Evolutionary conservation across 2,888 invertebrate genomes (phyloP).

Genomic region (Dioctria rufipes): DNA sequence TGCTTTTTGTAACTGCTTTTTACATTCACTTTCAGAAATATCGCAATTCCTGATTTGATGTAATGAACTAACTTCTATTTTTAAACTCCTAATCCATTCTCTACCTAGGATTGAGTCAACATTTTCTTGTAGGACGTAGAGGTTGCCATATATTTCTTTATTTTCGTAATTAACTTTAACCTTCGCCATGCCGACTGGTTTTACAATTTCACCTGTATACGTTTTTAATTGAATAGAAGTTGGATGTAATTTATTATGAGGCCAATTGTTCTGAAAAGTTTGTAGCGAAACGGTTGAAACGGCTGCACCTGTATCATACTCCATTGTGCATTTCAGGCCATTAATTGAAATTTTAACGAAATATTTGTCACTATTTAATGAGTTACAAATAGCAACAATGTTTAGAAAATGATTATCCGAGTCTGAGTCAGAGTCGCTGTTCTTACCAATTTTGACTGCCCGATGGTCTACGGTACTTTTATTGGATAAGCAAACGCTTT

Average conservation of each 20-base stretch:
- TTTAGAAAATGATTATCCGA: neutral
- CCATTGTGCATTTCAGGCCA: neutral
- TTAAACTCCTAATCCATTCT: neutral
- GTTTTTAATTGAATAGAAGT: neutral
- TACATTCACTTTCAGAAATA: neutral
- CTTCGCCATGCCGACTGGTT: neutral
- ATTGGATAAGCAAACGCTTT: neutral
- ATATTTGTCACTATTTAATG: conserved; percentile 1
- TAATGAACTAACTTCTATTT: neutral
- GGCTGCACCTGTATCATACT: neutral
- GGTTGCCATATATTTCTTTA: neutral
- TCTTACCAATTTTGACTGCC: neutral
- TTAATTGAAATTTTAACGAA: neutral
- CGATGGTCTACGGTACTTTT: no score
- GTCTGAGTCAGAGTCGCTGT: neutral
- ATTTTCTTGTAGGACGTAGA: neutral
- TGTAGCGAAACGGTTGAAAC: neutral
- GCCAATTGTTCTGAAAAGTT: neutral
- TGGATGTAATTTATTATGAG: neutral
- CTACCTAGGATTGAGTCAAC: conserved; percentile 3
- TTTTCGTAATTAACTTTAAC: neutral
- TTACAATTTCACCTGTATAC: neutral
- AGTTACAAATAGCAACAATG: neutral
- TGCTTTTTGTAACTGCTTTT: neutral
- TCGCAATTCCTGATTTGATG: neutral